Conservation (phyloP, 2,888 invertebrate genomes). For the Nemurella pictetii region DNA sequence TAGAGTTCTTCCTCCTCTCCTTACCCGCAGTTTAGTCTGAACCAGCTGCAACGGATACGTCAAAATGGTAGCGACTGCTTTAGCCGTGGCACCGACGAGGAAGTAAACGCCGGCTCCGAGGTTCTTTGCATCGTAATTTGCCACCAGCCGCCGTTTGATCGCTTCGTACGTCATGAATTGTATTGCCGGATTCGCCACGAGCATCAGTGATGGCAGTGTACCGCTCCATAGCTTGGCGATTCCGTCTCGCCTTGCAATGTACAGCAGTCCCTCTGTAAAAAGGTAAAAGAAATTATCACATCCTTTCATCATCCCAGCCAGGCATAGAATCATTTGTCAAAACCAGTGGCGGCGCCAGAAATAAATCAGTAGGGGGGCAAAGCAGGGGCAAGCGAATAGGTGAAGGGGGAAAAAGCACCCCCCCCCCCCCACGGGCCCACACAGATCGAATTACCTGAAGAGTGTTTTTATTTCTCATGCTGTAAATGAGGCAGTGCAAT, state of each 20-base stretch:
- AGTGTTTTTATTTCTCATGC: too few relatives aligned
- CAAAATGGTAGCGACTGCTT: constrained; percentile 80
- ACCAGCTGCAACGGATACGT: constrained; percentile 89
- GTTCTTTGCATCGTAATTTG: constrained; percentile 53
- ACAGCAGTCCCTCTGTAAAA: constrained; percentile 34
- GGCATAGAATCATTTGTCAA: too few relatives aligned
- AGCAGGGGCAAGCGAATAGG: too few relatives aligned
- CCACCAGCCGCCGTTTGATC: constrained; percentile 70
- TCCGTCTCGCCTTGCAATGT: constrained; percentile 74
- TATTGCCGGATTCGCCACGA: constrained; percentile 87
- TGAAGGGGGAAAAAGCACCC: too few relatives aligned
- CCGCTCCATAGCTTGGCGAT: constrained; percentile 79
- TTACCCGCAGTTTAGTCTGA: constrained; percentile 73
- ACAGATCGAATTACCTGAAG: too few relatives aligned
- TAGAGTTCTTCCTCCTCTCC: constrained; percentile 40
- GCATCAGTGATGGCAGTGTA: constrained; percentile 77
- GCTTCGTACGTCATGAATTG: constrained; percentile 92
- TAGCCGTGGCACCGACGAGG: constrained; percentile 79
- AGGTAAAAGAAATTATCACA: neutral
- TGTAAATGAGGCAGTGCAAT: too few relatives aligned
- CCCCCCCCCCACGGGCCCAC: too few relatives aligned
- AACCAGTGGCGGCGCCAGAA: too few relatives aligned
- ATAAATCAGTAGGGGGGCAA: too few relatives aligned
- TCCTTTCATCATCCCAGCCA: too few relatives aligned
- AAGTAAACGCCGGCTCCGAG: constrained; percentile 67